Conservation (phyloP, 2,888 invertebrate species). For the Watsonalla binaria region DNA sequence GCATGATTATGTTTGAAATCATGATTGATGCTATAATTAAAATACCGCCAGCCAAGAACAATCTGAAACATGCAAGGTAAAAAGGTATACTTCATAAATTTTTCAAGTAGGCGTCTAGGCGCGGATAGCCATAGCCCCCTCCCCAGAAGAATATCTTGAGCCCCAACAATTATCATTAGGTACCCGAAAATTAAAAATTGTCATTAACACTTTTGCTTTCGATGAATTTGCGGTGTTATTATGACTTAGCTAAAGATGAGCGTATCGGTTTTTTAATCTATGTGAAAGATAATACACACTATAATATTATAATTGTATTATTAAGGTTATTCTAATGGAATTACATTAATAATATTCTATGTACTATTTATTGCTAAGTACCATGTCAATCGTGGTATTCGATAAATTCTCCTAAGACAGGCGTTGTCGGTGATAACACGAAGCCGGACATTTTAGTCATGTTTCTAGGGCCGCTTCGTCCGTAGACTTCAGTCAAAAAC, state of each 20-base stretch:
- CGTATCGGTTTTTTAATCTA: too few species aligned
- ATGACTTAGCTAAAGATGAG: too few species aligned
- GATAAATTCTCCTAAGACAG: background rate
- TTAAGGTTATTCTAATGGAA: too few species aligned
- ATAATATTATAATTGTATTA: background rate
- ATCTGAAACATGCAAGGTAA: background rate
- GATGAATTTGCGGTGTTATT: too few species aligned
- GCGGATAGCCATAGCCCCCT: too few species aligned
- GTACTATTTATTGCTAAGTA: background rate
- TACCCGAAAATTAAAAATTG: too few species aligned
- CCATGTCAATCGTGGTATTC: background rate
- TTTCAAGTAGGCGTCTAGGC: too few species aligned
- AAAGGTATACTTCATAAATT: background rate
- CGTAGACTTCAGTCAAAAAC: slow-evolving; percentile 32
- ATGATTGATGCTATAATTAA: background rate
- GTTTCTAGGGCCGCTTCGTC: slow-evolving; percentile 1
- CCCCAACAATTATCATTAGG: too few species aligned
- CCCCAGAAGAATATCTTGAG: too few species aligned
- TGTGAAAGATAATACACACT: background rate
- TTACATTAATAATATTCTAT: too few species aligned
- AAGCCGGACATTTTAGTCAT: slow-evolving; percentile 1
- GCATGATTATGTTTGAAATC: background rate
- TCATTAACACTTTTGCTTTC: too few species aligned
- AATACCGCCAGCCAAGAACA: background rate
- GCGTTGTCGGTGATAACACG: background rate